A percentile compares a stretch with the other conserved stretches of the same genome.
Evolutionary conservation across 1,140 invertebrate genomes (phyloP).

Genomic region (Macrostomum lignano): DNA sequence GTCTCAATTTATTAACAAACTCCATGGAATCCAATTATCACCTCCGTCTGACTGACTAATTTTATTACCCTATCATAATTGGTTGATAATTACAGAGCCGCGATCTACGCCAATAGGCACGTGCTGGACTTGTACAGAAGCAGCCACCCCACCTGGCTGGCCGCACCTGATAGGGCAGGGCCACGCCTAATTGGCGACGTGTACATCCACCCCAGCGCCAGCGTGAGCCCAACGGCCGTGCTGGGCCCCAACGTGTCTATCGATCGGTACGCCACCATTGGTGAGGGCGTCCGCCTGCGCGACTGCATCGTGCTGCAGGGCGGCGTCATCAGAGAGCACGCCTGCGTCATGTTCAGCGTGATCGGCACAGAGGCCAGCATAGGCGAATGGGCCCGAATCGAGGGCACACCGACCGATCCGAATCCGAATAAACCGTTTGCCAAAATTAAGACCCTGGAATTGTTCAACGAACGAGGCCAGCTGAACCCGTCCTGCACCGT

Average conservation of each 20-base stretch:
- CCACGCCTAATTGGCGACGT: conserved; percentile 46
- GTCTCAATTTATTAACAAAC: too few species aligned
- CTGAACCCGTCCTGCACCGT: conserved; percentile 92
- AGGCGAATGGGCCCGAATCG: conserved; percentile 52
- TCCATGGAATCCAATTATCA: too few species aligned
- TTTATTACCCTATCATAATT: too few species aligned
- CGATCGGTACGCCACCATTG: conserved; percentile 50
- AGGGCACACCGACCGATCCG: conserved; percentile 60
- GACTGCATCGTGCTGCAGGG: conserved; percentile 75
- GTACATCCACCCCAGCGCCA: conserved; percentile 59
- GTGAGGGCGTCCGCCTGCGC: conserved; percentile 58
- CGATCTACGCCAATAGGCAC: conserved; percentile 88
- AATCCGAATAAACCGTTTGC: conserved; percentile 94
- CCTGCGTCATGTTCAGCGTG: conserved; percentile 62
- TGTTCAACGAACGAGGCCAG: conserved; percentile 70
- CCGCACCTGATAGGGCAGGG: conserved; percentile 15
- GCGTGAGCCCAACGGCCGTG: conserved; percentile 53
- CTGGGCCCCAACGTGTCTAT: conserved; percentile 92
- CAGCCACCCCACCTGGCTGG: conserved; percentile 38
- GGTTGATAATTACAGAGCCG: conserved; percentile 37
- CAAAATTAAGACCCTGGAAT: conserved; percentile 73
- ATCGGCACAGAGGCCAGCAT: conserved; percentile 48
- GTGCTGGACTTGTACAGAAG: conserved; percentile 52
- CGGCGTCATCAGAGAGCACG: conserved; percentile 58
- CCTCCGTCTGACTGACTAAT: too few species aligned